Conservation (phyloP, 2,888 invertebrate species). For the Rhogogaster chlorosoma region DNA sequence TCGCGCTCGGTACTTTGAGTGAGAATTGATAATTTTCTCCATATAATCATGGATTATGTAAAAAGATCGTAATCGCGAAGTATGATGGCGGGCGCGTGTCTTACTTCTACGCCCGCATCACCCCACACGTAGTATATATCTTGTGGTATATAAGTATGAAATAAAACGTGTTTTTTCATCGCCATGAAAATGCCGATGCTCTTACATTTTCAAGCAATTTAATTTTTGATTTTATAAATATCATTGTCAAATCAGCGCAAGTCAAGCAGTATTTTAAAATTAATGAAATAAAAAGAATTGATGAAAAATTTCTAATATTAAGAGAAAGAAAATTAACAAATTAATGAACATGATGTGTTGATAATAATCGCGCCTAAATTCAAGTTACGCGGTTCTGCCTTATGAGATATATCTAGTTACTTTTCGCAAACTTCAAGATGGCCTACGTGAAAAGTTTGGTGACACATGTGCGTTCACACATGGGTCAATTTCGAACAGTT, state of each 20-base stretch:
- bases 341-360: neutral
- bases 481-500: neutral
- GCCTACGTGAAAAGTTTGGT: neutral
- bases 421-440: neutral
- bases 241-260: neutral
- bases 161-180: neutral
- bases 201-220: neutral
- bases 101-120: constrained; percentile 1
- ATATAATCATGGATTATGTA: constrained; percentile 30
- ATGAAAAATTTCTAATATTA: neutral
- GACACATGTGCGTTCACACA: neutral
- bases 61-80: constrained; percentile 24
- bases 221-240: neutral
- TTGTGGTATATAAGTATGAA: neutral
- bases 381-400: neutral
- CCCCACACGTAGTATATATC: neutral
- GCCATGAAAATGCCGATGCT: neutral
- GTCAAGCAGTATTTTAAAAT: neutral
- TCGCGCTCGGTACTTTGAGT: constrained; percentile 1
- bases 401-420: neutral
- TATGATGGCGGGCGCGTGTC: constrained; percentile 1
- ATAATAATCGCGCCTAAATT: neutral
- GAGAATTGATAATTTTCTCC: constrained; percentile 10
- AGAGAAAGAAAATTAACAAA: neutral
- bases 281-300: too few relatives aligned